Conservation (phyloP, 2,797 vertebrate species). For the Benthosema pterotum region DNA sequence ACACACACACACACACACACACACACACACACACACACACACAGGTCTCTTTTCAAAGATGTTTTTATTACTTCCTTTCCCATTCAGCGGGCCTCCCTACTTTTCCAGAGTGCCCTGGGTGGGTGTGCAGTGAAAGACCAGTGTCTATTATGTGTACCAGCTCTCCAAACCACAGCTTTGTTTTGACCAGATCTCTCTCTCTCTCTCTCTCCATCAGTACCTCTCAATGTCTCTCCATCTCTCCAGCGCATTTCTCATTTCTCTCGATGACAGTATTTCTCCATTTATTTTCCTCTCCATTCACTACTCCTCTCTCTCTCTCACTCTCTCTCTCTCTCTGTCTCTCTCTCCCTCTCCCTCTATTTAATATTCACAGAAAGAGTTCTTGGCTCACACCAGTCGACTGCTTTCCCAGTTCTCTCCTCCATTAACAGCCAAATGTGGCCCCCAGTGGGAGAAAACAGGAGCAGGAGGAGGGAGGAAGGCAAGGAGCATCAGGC, state of each 20-base stretch:
- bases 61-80: conserved; percentile 85
- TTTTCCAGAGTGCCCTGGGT: conserved; percentile 77
- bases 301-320: conserved; percentile 40
- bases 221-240: conserved; percentile 22
- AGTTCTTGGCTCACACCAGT: conserved; percentile 79
- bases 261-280: no score
- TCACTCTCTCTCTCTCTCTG: no score
- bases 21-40: conserved; percentile 48
- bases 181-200: conserved; percentile 75
- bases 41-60: conserved; percentile 77
- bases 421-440: conserved; percentile 76
- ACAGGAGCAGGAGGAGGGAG: conserved; percentile 68
- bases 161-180: conserved; percentile 78
- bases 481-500: conserved; percentile 72
- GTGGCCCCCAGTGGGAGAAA: conserved; percentile 79
- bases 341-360: conserved; percentile 49
- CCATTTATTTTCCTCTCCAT: background rate
- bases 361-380: conserved; percentile 87
- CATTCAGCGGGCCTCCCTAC: conserved; percentile 76
- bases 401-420: conserved; percentile 72
- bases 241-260: conserved; percentile 3
- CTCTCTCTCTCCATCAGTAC: conserved; percentile 36
- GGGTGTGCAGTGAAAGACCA: conserved; percentile 77
- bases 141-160: conserved; percentile 75
- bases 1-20: conserved; percentile 25